Percentiles rank a stretch among this genome's conserved stretches.
phyloP scores from a whole-genome alignment of 2,888 invertebrate species.

The Microchrysa polita region DNA sequence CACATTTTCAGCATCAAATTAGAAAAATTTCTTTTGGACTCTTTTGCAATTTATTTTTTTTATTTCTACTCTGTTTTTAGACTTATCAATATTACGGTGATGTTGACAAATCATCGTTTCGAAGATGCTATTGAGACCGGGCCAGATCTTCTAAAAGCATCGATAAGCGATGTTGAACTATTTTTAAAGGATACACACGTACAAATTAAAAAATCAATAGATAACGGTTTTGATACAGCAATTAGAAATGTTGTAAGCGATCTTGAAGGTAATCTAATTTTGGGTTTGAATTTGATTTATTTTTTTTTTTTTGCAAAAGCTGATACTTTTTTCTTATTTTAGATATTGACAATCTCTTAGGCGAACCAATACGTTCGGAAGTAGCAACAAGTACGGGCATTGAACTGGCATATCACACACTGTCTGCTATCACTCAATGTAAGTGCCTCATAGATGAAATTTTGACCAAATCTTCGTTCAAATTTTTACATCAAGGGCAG shows the following conservation, averaged over 20 bases:
- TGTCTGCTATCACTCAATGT: constrained; percentile 78
- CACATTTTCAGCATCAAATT: neutral
- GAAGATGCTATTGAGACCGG: constrained; percentile 68
- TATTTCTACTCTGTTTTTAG: constrained; percentile 65
- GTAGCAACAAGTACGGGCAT: constrained; percentile 79
- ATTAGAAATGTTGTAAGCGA: constrained; percentile 71
- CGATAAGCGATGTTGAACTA: constrained; percentile 70
- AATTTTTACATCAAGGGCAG: no score
- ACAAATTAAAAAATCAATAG: constrained; percentile 70
- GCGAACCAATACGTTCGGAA: constrained; percentile 79
- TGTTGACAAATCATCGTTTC: constrained; percentile 72
- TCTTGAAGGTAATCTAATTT: constrained; percentile 67
- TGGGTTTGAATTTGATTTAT: neutral
- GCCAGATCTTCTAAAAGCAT: constrained; percentile 67
- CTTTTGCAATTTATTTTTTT: neutral
- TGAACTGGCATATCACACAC: constrained; percentile 76
- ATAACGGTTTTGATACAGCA: constrained; percentile 69
- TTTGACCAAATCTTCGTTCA: no score
- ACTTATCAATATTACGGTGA: constrained; percentile 69
- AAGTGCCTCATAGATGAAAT: no score
- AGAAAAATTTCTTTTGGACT: neutral
- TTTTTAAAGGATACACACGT: constrained; percentile 72
- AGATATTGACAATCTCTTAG: constrained; percentile 78
- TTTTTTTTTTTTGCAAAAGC: constrained; percentile 2
- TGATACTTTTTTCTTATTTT: constrained; percentile 1